phyloP scores from a whole-genome alignment of 53 echinoderm and acorn worm species.

The Temnopleurus reevesii region DNA sequence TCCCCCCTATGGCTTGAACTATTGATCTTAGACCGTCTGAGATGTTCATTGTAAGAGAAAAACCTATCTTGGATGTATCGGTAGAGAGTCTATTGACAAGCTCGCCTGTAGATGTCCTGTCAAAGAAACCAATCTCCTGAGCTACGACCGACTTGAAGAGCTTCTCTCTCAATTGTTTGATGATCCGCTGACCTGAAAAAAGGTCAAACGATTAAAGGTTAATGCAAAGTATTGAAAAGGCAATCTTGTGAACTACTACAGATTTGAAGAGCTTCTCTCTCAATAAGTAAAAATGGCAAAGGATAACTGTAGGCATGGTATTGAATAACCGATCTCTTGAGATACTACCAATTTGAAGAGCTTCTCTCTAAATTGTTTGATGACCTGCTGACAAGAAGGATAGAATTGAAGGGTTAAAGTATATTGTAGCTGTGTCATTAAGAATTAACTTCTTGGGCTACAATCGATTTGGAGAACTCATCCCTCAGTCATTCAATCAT shows the following conservation, averaged over 20 bases:
- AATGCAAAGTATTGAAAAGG: too few relatives aligned
- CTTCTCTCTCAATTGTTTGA: constrained; percentile 76
- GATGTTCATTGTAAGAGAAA: constrained; percentile 82
- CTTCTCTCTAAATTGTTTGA: constrained; percentile 76
- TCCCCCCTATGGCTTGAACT: constrained; percentile 84
- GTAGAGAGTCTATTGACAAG: constrained; percentile 88
- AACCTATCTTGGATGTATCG: constrained; percentile 85
- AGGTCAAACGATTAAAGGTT: background rate
- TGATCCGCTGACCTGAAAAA: constrained; percentile 83
- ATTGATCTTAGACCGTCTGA: constrained; percentile 88
- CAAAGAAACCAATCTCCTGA: constrained; percentile 95
- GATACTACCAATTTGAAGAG: constrained; percentile 83
- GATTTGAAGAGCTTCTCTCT: too few relatives aligned
- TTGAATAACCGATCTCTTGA: constrained; percentile 89
- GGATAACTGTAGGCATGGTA: background rate
- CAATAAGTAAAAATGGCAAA: background rate
- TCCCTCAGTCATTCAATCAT: too few relatives aligned
- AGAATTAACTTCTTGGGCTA: too few relatives aligned
- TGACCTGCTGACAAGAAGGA: too few relatives aligned
- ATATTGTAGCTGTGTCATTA: too few relatives aligned
- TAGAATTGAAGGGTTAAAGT: too few relatives aligned
- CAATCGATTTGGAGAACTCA: too few relatives aligned
- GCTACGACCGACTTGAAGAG: constrained; percentile 84
- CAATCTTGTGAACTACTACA: background rate
- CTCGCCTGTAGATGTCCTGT: constrained; percentile 91